Evolutionary conservation across 2,113 vertebrate genomes (phyloP).

Genomic region (Melanerpes aurifrons): DNA sequence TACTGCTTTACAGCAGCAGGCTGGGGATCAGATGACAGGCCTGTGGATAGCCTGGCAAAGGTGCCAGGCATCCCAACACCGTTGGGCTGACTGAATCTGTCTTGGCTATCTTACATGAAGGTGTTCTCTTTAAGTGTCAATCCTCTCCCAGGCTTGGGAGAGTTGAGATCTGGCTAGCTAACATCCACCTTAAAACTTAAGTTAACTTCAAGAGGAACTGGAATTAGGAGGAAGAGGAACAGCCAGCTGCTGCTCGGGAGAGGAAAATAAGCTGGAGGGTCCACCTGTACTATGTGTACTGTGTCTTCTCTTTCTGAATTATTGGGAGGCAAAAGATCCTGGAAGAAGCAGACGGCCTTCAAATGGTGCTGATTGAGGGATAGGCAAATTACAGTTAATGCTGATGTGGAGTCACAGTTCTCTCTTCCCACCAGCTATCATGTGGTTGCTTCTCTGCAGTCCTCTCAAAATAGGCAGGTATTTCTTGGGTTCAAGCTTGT

Average conservation of each 20-base stretch:
- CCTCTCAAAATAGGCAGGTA: background rate
- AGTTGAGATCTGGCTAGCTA: background rate
- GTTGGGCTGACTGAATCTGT: rapidly evolving
- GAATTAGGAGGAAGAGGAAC: background rate
- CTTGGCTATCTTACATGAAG: rapidly evolving
- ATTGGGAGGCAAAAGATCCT: background rate
- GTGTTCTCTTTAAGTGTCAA: rapidly evolving
- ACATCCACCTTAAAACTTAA: rapidly evolving
- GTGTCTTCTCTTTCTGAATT: background rate
- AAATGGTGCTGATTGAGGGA: background rate
- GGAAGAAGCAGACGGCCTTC: background rate
- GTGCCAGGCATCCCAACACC: rapidly evolving
- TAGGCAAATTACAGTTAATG: background rate
- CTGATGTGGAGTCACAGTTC: background rate
- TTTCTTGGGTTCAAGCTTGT: background rate
- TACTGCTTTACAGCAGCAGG: background rate
- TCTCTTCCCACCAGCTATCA: background rate
- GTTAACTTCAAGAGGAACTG: background rate
- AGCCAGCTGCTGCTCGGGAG: background rate
- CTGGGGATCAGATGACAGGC: background rate
- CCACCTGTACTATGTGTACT: rapidly evolving
- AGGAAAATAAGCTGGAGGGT: background rate
- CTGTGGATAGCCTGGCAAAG: rapidly evolving
- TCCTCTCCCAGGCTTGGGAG: background rate
- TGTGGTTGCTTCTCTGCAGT: rapidly evolving